phyloP scores from a whole-genome alignment of 1,140 invertebrate genomes.

The Penaeus chinensis region DNA sequence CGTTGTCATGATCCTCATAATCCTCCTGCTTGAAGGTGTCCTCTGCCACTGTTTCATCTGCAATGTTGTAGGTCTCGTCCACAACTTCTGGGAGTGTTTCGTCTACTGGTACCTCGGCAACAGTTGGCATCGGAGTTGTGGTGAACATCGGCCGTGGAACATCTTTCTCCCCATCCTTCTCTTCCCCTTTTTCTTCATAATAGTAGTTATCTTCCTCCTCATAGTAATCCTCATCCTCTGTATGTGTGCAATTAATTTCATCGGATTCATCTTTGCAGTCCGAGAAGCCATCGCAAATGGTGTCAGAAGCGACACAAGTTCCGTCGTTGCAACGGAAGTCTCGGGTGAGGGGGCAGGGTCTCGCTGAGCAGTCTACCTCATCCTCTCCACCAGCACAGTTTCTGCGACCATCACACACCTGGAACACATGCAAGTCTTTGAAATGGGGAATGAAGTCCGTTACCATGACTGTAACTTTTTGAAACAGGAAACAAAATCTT shows the following conservation, averaged over 20 bases:
- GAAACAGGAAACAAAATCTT: neutral
- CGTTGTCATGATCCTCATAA: too few species aligned
- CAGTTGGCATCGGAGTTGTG: too few species aligned
- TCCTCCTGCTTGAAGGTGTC: too few species aligned
- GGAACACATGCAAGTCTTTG: neutral
- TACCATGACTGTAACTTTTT: neutral
- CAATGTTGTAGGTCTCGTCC: too few species aligned
- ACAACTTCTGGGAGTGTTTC: too few species aligned
- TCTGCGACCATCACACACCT: constrained; percentile 60
- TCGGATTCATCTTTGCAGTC: constrained; percentile 58
- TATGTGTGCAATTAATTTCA: constrained; percentile 51
- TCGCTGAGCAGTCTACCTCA: constrained; percentile 42
- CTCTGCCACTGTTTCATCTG: too few species aligned
- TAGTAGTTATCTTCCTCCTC: neutral
- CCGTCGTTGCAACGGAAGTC: constrained; percentile 43
- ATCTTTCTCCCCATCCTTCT: neutral
- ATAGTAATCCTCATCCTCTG: neutral
- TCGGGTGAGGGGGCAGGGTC: constrained; percentile 37
- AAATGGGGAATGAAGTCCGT: neutral
- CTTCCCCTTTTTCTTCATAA: neutral
- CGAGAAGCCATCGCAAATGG: constrained; percentile 38
- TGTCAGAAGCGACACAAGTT: constrained; percentile 40
- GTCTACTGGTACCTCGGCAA: too few species aligned
- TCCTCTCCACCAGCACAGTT: constrained; percentile 56
- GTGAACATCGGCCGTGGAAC: neutral